Evolutionary conservation across 2,797 vertebrate species (phyloP).

Genomic region (Lemur catta): DNA sequence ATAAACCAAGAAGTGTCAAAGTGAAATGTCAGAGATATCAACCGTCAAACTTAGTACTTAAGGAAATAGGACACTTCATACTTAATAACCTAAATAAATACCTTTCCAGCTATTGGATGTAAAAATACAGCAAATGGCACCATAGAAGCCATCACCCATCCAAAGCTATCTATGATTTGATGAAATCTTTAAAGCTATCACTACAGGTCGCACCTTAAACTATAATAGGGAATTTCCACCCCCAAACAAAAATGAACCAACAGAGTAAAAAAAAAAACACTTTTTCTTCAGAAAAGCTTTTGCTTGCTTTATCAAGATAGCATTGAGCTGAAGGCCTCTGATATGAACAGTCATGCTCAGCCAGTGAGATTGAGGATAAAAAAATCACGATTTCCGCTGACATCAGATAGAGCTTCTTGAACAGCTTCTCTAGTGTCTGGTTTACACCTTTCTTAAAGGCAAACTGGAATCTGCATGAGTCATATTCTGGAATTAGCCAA

Average conservation of each 20-base stretch:
- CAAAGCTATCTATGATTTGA: not conserved
- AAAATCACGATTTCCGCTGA: constrained; percentile 27
- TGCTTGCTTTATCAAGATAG: not conserved
- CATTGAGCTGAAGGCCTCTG: not conserved
- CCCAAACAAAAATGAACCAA: not conserved
- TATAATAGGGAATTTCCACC: not conserved
- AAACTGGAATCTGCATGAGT: not conserved
- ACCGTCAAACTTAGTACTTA: no score
- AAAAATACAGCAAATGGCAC: not conserved
- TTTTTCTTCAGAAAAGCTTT: constrained; percentile 35
- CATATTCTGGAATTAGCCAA: not conserved
- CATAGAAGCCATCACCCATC: not conserved
- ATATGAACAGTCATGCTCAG: not conserved
- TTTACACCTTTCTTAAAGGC: not conserved
- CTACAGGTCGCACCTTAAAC: not conserved
- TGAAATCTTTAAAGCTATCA: not conserved
- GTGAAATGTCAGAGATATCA: no score
- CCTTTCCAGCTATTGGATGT: not conserved
- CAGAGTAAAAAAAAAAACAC: not conserved
- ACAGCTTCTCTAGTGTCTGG: not conserved
- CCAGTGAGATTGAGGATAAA: constrained; percentile 33
- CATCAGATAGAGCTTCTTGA: not conserved
- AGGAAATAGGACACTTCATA: no score
- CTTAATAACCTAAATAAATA: not conserved
- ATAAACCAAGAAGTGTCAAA: no score